Evolutionary conservation across 2,113 vertebrate genomes (phyloP), one percentile per base, ranked within the genome.

Genomic region (Amblyopsis rosae): DNA sequence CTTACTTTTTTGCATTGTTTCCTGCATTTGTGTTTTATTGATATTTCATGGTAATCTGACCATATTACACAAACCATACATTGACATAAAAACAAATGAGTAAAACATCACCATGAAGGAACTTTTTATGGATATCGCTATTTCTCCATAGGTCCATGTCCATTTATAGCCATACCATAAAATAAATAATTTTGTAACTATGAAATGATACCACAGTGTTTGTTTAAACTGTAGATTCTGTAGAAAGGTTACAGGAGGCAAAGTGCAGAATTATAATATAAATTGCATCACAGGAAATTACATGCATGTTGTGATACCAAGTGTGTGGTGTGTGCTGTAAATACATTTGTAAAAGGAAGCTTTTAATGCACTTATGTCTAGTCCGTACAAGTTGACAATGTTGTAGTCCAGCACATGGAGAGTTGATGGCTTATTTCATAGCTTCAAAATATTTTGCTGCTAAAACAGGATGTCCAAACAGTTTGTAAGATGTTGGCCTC

Each of bases 401-500:
- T 65, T 72, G 33, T 33, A 54, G 49, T 48, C 51, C 64, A 47
- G 12, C 10, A 65, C 6, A 51, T 57, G 55, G 54, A 50, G 71
- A 51, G 60, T 33, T 0, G 57, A 80, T 51, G 59, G 69, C 76
- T 91, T 87, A 75, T 93, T 93, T 93, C 90, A 92, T 91, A 92
- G 91, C 87, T 93, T 93, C 89, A 91, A 91, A 92, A 91, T 73
- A 70, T 89, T 89, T 90, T 87, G 92, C 93, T 93, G 92, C 93
- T 93, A 92, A 88, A 87, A 90, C 74, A 80, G 84, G 85, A 90
- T 83, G 88, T 88, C 82, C 72, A 81, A 83, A 81, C 86, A 77
- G 90, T 87, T 63, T 65, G 79, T 70, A 13, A 63, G 82, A 86
- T 73, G 50, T 46, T 12, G 73, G 72, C 75, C 17, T 60, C 65